Evolutionary conservation across 2,888 invertebrate genomes (phyloP).

Genomic region (Galerucella pusilla): DNA sequence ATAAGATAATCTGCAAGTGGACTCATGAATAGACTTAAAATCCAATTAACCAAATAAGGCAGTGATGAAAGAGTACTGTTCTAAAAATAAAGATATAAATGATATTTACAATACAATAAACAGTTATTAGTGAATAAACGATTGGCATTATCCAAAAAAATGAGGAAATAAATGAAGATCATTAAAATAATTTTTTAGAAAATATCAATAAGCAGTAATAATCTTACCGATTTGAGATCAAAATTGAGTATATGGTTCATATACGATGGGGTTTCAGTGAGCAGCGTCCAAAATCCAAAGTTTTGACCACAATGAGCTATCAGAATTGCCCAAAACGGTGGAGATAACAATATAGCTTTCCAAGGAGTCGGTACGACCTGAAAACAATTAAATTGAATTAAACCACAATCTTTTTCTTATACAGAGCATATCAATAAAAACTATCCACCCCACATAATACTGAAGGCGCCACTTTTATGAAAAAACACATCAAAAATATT

Average conservation of each 20-base stretch:
- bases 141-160: neutral
- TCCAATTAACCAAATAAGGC: conserved; percentile 79
- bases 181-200: neutral
- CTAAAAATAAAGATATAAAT: conserved; percentile 60
- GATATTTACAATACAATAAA: too few species aligned
- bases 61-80: conserved; percentile 77
- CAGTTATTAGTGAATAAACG: too few species aligned
- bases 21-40: conserved; percentile 77
- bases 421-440: too few species aligned
- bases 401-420: neutral
- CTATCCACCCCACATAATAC: too few species aligned
- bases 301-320: conserved; percentile 79
- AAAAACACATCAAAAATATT: too few species aligned
- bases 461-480: too few species aligned
- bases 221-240: conserved; percentile 74
- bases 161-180: neutral
- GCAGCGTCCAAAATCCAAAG: conserved; percentile 86
- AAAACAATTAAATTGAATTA: conserved; percentile 26
- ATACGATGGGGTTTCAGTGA: conserved; percentile 85
- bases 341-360: conserved; percentile 77
- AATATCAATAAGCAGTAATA: neutral
- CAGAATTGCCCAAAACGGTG: conserved; percentile 80
- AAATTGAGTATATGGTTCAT: conserved; percentile 78
- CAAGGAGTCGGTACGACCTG: conserved; percentile 73
- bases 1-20: conserved; percentile 73